phyloP scores from a whole-genome alignment of 2,797 vertebrate species.

The Craterocephalus amniculus region DNA sequence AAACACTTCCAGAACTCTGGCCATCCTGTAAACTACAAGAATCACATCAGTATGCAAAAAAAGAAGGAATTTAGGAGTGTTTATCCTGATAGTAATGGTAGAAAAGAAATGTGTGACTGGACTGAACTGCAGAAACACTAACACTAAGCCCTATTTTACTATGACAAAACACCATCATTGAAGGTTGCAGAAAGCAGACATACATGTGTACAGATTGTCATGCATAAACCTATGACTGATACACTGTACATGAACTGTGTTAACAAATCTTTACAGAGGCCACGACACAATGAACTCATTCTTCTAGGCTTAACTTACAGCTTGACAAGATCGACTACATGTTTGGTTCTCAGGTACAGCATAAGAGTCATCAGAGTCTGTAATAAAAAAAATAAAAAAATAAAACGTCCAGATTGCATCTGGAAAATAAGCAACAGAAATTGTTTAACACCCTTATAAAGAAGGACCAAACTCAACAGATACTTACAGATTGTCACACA shows the following conservation, averaged over 20 bases:
- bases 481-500: slow-evolving; percentile 31
- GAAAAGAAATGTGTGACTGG: slow-evolving; percentile 38
- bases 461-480: slow-evolving; percentile 29
- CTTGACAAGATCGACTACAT: slow-evolving; percentile 30
- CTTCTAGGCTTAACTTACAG: slow-evolving; percentile 33
- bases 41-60: slow-evolving; percentile 45
- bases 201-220: slow-evolving; percentile 86
- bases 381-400: slow-evolving; percentile 28
- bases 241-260: slow-evolving; percentile 63
- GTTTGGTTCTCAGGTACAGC: slow-evolving; percentile 16
- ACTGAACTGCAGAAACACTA: slow-evolving; percentile 51
- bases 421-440: slow-evolving; percentile 35
- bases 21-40: slow-evolving; percentile 29
- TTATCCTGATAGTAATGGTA: slow-evolving; percentile 37
- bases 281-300: slow-evolving; percentile 52
- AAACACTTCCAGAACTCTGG: slow-evolving; percentile 60
- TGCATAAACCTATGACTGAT: slow-evolving; percentile 85
- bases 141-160: slow-evolving; percentile 65
- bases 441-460: slow-evolving; percentile 28
- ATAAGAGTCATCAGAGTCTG: slow-evolving; percentile 28
- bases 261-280: slow-evolving; percentile 54
- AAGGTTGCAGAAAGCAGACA: slow-evolving; percentile 68
- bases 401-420: slow-evolving; percentile 39
- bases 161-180: slow-evolving; percentile 67
- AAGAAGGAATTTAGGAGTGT: slow-evolving; percentile 27